Conservation (phyloP, 2,888 invertebrate species). For the Taphrorychus bicolor region DNA sequence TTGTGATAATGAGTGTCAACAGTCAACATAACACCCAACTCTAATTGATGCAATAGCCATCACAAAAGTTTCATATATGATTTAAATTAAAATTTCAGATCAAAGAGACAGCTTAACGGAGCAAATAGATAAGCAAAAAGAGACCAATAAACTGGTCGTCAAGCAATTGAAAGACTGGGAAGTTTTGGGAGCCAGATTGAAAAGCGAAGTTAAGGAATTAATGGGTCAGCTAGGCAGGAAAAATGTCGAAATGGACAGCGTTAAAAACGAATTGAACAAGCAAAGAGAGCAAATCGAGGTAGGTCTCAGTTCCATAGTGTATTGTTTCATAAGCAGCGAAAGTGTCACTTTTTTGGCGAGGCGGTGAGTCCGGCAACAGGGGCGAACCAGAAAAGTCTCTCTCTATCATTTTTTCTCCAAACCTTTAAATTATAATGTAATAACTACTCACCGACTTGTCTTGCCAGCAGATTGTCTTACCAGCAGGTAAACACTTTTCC, state of each 20-base stretch:
- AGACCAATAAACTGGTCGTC: conserved; percentile 57
- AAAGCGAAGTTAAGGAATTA: conserved; percentile 65
- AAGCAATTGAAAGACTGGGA: conserved; percentile 65
- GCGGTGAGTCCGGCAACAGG: too few species aligned
- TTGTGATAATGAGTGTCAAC: too few species aligned
- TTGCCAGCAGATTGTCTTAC: too few species aligned
- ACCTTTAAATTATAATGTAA: too few species aligned
- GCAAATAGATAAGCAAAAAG: conserved; percentile 57
- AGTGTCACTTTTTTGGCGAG: too few species aligned
- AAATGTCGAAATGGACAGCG: conserved; percentile 62
- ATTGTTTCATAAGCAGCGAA: background rate
- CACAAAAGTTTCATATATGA: too few species aligned
- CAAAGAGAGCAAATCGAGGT: conserved; percentile 67
- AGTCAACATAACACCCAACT: too few species aligned
- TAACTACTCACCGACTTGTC: too few species aligned
- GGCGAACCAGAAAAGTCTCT: too few species aligned
- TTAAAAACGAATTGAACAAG: conserved; percentile 63
- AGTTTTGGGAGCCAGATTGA: conserved; percentile 63
- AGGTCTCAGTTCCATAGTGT: background rate
- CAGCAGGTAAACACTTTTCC: too few species aligned
- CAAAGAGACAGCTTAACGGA: conserved; percentile 64
- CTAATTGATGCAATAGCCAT: too few species aligned
- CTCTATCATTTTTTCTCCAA: too few species aligned
- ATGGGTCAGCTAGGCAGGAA: conserved; percentile 63
- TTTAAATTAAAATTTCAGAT: conserved; percentile 52